Evolutionary conservation across 2,113 vertebrate species (phyloP).

Genomic region (Gavia stellata): DNA sequence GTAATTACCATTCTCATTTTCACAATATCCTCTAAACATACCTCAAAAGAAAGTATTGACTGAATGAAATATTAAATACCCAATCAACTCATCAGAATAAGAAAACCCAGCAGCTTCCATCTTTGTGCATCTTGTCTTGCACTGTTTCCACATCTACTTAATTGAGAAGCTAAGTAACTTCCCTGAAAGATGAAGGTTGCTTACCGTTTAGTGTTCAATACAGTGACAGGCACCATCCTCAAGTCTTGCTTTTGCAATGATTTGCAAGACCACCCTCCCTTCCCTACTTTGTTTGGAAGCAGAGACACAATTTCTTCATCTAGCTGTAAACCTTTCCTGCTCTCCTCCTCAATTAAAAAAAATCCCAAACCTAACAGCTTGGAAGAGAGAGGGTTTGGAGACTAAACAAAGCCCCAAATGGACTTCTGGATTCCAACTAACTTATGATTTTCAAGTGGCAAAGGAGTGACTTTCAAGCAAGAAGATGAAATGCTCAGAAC

Average conservation of each 20-base stretch:
- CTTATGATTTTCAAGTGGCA: background rate
- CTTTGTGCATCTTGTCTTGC: background rate
- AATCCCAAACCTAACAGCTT: background rate
- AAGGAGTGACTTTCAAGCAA: background rate
- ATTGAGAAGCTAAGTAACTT: background rate
- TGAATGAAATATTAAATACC: conserved; percentile 4
- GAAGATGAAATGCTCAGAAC: background rate
- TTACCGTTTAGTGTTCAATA: background rate
- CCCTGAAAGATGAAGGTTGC: background rate
- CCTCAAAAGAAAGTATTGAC: background rate
- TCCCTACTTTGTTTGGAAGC: background rate
- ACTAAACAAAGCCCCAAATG: background rate
- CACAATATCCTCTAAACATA: background rate
- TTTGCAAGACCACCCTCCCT: background rate
- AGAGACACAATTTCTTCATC: background rate
- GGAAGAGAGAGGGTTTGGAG: background rate
- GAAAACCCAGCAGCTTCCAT: background rate
- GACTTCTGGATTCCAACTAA: background rate
- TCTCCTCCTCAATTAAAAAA: background rate
- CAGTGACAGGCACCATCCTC: background rate
- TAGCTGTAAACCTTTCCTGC: background rate
- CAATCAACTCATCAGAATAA: background rate
- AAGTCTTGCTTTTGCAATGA: background rate
- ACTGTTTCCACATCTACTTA: background rate
- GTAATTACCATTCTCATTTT: background rate